Evolutionary conservation across 2,888 invertebrate species (phyloP).

Genomic region (Neoscelio sp.): DNA sequence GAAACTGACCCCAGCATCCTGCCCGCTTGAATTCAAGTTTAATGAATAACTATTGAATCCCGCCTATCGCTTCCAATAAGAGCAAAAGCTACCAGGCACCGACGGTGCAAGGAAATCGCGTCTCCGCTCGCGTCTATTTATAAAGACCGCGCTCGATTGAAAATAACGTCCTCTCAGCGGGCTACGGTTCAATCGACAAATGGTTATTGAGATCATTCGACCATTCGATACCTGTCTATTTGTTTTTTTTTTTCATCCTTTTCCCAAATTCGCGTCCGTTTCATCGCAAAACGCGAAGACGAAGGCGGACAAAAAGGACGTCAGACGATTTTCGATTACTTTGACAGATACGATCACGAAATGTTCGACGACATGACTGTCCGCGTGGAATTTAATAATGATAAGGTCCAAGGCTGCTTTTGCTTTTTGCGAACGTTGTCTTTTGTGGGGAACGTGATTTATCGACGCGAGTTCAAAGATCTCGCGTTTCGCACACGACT

Average conservation of each 20-base stretch:
- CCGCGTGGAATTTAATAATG: slow-evolving; percentile 40
- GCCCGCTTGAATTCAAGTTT: slow-evolving; percentile 80
- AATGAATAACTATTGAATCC: slow-evolving; percentile 83
- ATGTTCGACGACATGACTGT: slow-evolving; percentile 44
- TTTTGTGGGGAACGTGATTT: slow-evolving; percentile 63
- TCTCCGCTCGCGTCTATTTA: slow-evolving; percentile 70
- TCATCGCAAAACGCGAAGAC: slow-evolving; percentile 10
- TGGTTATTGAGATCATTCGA: slow-evolving; percentile 37
- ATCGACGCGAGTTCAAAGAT: slow-evolving; percentile 61
- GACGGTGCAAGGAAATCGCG: slow-evolving; percentile 68
- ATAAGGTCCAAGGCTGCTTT: slow-evolving; percentile 51
- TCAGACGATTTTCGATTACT: slow-evolving; percentile 6
- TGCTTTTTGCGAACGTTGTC: slow-evolving; percentile 43
- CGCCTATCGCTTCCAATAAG: slow-evolving; percentile 79
- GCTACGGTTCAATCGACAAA: slow-evolving; percentile 46
- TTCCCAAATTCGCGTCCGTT: neutral
- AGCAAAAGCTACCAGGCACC: slow-evolving; percentile 66
- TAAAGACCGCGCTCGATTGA: slow-evolving; percentile 68
- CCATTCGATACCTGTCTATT: slow-evolving; percentile 10
- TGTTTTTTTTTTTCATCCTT: neutral
- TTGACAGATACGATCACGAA: slow-evolving; percentile 31
- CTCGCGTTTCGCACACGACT: slow-evolving; percentile 54
- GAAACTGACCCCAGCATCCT: slow-evolving; percentile 81
- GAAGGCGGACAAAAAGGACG: slow-evolving; percentile 8
- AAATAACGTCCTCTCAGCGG: slow-evolving; percentile 68